Evolutionary conservation across 2,113 vertebrate genomes (phyloP), one percentile per base, ranked within the genome.

Genomic region (Nothobranchius furzeri): DNA sequence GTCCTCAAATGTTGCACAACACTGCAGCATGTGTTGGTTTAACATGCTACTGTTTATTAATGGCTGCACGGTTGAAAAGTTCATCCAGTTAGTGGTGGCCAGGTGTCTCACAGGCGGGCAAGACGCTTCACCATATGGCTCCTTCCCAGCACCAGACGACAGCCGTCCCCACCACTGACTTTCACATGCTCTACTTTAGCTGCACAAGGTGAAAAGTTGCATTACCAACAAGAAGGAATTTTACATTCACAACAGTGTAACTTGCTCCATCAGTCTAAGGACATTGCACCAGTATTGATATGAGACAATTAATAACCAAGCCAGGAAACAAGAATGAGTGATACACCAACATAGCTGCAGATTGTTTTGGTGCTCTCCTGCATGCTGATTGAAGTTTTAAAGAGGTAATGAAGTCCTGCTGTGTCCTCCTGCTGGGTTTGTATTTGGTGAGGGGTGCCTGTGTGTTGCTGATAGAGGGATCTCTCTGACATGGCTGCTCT

Each of bases 321-420:
- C 68, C 37, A 43, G 56, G 54, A 77, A 71, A 68, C 15, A 55
- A 75, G 48, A 61, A 57, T 51, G 52, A 14, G 42, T 55, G 56
- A 74, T 69, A 47, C 0, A 71, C 35, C 59, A 82, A 79, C 63
- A 84, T 85, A 84, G 83, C 83, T 77, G 52, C 56, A 70, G 59
- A 77, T 85, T 82, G 69, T 86, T 87, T 81, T 36, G 59, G 68
- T 72, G 70, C 73, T 73, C 65, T 71, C 70, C 76, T 85, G 85
- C 81, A 81, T 86, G 82, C 65, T 83, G 88, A 88, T 87, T 85
- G 75, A 60, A 83, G 75, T 84, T 91, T 92, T 91, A 92, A 92
- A 93, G 92, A 91, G 90, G 93, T 94, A 94, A 94, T 95, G 93
- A 95, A 94, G 93, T 92, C 93, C 92, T 90, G 90, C 89, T 91